Evolutionary conservation across 2,888 invertebrate species (phyloP).

Genomic region (Silvanus unidentatus): DNA sequence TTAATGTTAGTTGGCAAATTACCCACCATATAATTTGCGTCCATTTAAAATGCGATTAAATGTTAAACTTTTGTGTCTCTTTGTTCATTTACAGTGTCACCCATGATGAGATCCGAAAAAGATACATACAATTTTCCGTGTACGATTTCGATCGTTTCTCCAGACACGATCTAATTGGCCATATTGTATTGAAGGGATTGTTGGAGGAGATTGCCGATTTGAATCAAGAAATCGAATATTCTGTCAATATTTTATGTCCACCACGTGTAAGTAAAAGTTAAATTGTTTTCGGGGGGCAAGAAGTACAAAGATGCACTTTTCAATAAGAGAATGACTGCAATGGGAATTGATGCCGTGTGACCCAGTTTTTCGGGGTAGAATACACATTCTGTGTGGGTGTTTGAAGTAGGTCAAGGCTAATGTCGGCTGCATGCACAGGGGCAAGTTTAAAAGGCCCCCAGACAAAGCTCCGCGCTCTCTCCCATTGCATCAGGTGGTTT

Average conservation of each 20-base stretch:
- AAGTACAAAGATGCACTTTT: neutral
- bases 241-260: conserved; percentile 76
- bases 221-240: conserved; percentile 75
- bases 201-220: conserved; percentile 74
- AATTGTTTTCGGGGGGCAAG: no score
- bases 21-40: no score
- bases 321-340: neutral
- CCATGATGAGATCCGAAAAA: conserved; percentile 67
- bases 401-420: conserved; percentile 1
- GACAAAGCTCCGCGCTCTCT: no score
- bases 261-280: conserved; percentile 55
- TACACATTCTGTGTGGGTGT: no score
- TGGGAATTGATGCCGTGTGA: neutral
- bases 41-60: no score
- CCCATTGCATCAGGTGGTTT: conserved; percentile 14
- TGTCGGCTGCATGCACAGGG: conserved; percentile 1
- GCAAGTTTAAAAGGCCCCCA: conserved; percentile 6
- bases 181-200: conserved; percentile 73
- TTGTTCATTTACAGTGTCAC: conserved; percentile 59
- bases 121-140: conserved; percentile 78
- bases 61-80: no score
- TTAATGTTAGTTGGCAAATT: no score
- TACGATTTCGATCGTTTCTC: conserved; percentile 88
- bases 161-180: conserved; percentile 79
- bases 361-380: no score